A percentile compares a stretch with the other conserved stretches of the same genome.
Conservation (phyloP, 2,888 invertebrate genomes). For the Mythimna impura region DNA sequence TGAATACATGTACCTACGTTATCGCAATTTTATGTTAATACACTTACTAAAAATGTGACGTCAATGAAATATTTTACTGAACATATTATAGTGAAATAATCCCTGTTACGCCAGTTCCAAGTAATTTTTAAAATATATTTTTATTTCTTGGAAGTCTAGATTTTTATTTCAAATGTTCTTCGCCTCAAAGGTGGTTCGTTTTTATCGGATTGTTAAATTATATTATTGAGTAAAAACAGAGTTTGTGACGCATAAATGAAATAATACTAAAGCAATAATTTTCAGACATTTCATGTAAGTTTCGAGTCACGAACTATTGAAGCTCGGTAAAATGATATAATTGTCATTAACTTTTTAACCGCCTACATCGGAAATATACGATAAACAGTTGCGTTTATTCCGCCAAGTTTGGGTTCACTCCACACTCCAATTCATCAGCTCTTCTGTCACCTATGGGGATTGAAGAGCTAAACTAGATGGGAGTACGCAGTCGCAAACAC, state of each 20-base stretch:
- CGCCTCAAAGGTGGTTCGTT: constrained; percentile 43
- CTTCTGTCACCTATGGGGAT: too few relatives aligned
- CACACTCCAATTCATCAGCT: too few relatives aligned
- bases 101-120: constrained; percentile 53
- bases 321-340: constrained; percentile 32
- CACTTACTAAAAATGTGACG: constrained; percentile 38
- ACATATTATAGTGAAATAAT: constrained; percentile 35
- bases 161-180: constrained; percentile 56
- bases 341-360: constrained; percentile 9
- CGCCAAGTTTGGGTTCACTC: too few relatives aligned
- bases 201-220: constrained; percentile 58
- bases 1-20: constrained; percentile 39
- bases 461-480: too few relatives aligned
- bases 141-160: constrained; percentile 56
- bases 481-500: too few relatives aligned
- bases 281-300: constrained; percentile 24
- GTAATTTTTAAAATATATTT: constrained; percentile 55
- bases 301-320: constrained; percentile 15
- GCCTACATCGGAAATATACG: too few relatives aligned
- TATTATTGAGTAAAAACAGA: constrained; percentile 22
- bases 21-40: constrained; percentile 40
- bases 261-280: constrained; percentile 46
- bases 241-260: constrained; percentile 20
- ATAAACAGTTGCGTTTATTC: too few relatives aligned
- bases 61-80: constrained; percentile 44